phyloP scores from a whole-genome alignment of 2,888 invertebrate genomes.

The Leucoptera coffeella region DNA sequence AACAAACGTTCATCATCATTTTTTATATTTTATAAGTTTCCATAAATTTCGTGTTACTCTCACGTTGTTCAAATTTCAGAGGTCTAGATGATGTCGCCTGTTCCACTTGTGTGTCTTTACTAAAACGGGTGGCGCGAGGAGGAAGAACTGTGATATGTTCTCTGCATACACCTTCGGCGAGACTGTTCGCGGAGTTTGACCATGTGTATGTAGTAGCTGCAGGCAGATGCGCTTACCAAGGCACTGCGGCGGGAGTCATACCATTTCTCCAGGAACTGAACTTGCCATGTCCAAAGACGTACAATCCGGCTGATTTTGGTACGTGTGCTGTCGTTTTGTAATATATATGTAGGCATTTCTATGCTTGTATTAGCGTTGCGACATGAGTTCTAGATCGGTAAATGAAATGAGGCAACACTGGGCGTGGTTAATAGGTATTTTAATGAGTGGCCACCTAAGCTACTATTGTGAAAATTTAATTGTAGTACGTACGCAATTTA shows the following conservation, averaged over 20 bases:
- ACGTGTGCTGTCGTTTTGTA: constrained; percentile 20
- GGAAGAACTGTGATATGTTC: constrained; percentile 92
- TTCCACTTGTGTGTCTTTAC: constrained; percentile 76
- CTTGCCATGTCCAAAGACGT: constrained; percentile 82
- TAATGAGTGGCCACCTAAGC: too few species aligned
- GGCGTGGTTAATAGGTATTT: too few species aligned
- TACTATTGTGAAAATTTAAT: too few species aligned
- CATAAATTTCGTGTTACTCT: too few species aligned
- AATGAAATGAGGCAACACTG: background rate
- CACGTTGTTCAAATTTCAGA: too few species aligned
- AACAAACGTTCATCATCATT: too few species aligned
- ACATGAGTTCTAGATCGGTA: background rate
- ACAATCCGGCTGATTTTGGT: constrained; percentile 97
- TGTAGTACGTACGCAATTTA: too few species aligned
- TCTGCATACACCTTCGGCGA: constrained; percentile 93
- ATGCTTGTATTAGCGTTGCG: background rate
- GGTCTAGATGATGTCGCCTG: constrained; percentile 90
- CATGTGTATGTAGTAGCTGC: constrained; percentile 84
- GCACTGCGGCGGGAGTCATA: constrained; percentile 70
- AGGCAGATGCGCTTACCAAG: constrained; percentile 88
- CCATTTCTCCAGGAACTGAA: constrained; percentile 74
- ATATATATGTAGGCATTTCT: background rate
- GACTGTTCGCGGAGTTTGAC: constrained; percentile 85
- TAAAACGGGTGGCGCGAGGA: constrained; percentile 77
- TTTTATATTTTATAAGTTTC: too few species aligned